These are phyloP conservation scores for Agapetus fuscipes DNA, from an alignment of 2,888 invertebrate species.

Conservation along the genomic window DNA sequence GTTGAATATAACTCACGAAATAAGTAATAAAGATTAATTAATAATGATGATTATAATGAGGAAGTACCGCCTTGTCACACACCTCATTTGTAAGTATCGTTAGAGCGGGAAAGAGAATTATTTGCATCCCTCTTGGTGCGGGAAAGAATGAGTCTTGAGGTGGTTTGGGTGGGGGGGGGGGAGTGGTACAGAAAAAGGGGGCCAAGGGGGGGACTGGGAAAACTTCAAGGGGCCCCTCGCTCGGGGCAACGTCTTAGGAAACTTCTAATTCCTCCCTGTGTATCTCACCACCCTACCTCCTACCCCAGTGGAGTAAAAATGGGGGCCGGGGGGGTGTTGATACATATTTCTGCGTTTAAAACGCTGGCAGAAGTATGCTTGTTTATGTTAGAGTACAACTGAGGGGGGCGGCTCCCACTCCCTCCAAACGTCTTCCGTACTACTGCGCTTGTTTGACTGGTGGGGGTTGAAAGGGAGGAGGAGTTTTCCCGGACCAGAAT, in stretches of 20 bases:
- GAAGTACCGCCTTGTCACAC: too few species aligned
- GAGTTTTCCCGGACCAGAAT: neutral
- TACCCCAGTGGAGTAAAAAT: constrained; percentile 2
- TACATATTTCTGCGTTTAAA: constrained; percentile 22
- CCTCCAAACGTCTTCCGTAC: too few species aligned
- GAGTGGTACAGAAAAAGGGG: constrained; percentile 21
- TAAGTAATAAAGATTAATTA: too few species aligned
- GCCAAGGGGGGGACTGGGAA: constrained; percentile 18
- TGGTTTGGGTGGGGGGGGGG: constrained; percentile 26
- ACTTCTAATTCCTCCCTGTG: constrained; percentile 26
- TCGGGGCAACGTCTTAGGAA: constrained; percentile 32
- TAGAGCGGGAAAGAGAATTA: constrained; percentile 11
- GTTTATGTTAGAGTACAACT: constrained; percentile 20
- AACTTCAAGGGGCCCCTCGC: too few species aligned
- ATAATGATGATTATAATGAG: too few species aligned
- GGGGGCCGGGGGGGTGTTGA: constrained; percentile 19
- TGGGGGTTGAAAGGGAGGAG: neutral
- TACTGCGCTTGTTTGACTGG: too few species aligned
- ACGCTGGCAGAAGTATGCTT: constrained; percentile 21
- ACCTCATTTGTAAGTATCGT: constrained; percentile 20
- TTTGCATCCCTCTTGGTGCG: constrained; percentile 9
- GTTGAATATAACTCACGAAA: too few species aligned
- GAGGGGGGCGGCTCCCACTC: too few species aligned
- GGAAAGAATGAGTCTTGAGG: constrained; percentile 23
- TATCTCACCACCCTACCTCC: constrained; percentile 14